phyloP scores from a whole-genome alignment of 2,113 vertebrate species.

The Cichladusa arquata region DNA sequence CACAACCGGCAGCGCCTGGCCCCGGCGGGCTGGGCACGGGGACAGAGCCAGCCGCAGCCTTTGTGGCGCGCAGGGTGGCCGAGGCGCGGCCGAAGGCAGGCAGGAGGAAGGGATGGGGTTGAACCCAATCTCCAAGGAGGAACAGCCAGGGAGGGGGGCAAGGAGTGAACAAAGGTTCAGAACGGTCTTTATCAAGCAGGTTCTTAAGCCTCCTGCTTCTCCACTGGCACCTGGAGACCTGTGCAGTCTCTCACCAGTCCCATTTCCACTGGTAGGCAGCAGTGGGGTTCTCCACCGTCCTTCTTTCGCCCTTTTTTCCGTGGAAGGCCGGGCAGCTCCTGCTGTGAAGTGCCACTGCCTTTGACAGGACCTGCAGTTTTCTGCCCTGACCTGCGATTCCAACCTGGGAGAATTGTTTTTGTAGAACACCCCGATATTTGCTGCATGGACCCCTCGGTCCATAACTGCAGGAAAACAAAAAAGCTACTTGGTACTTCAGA shows the following conservation, averaged over 20 bases:
- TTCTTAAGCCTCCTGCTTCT: background rate
- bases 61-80: background rate
- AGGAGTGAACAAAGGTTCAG: accelerated
- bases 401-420: background rate
- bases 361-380: background rate
- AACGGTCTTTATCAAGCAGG: too few relatives aligned
- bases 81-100: accelerated
- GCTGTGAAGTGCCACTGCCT: background rate
- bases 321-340: background rate
- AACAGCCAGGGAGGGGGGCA: accelerated
- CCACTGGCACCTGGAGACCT: accelerated
- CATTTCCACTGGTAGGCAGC: accelerated
- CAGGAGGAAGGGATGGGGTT: background rate
- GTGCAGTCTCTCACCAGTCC: background rate
- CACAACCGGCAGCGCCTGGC: background rate
- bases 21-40: background rate
- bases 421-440: accelerated
- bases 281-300: accelerated
- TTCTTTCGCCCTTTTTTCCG: background rate
- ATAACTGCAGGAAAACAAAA: background rate
- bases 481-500: background rate
- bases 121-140: accelerated
- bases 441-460: accelerated
- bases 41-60: background rate
- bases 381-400: background rate